These are phyloP conservation scores for Bombus pascuorum DNA, from an alignment of 1,140 invertebrate species.

Conservation along the genomic window DNA sequence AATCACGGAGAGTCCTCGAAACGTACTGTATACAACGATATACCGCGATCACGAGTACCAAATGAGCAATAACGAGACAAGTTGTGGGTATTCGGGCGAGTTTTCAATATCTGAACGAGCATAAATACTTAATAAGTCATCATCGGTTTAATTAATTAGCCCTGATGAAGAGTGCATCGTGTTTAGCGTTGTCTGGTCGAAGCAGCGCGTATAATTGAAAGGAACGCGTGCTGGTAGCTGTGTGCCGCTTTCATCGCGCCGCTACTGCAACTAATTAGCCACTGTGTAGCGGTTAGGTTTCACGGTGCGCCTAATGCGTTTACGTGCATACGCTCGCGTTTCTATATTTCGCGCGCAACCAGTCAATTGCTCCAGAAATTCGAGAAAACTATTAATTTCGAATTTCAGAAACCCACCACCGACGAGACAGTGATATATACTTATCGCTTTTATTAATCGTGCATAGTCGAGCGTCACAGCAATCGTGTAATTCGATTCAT, in stretches of 20 bases:
- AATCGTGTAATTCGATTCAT: no score
- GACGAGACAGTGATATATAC: no score
- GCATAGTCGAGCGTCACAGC: no score
- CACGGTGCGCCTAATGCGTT: slow-evolving; percentile 41
- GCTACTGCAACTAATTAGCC: slow-evolving; percentile 37
- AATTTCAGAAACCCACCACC: neutral
- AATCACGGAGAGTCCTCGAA: no score
- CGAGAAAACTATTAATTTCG: neutral
- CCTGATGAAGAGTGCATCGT: slow-evolving; percentile 3
- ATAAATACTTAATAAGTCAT: neutral
- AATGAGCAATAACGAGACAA: no score
- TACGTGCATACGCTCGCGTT: neutral
- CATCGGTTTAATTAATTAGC: slow-evolving; percentile 20
- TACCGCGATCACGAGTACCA: no score
- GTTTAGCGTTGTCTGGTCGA: neutral
- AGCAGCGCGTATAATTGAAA: slow-evolving; percentile 9
- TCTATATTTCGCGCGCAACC: neutral
- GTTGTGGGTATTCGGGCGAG: no score
- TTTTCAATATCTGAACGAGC: neutral
- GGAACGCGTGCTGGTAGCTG: neutral
- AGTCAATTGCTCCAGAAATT: neutral
- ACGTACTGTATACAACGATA: no score
- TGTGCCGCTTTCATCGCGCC: neutral
- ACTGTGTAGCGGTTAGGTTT: slow-evolving; percentile 30
- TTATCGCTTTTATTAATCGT: no score